Evolutionary conservation across 2,113 vertebrate species (phyloP).

Genomic region (Chionis minor): DNA sequence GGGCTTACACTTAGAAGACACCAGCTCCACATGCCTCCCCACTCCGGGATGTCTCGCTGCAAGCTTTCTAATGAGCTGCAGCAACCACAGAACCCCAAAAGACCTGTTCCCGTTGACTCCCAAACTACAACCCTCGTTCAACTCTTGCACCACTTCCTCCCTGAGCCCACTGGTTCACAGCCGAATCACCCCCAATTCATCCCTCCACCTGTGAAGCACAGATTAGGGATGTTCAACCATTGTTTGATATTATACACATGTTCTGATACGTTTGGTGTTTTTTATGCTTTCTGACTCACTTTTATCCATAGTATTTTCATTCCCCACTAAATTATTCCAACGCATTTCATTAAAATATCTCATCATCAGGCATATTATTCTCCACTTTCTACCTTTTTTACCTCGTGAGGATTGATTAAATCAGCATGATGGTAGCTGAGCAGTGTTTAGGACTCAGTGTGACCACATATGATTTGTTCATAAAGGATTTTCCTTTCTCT

Average conservation of each 20-base stretch:
- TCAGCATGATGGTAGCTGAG: constrained; percentile 74
- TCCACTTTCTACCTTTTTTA: constrained; percentile 70
- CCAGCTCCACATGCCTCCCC: rapidly evolving
- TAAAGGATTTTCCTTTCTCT: constrained; percentile 58
- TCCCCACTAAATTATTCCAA: constrained; percentile 62
- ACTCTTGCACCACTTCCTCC: background rate
- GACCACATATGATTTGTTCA: constrained; percentile 70
- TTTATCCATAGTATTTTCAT: constrained; percentile 60
- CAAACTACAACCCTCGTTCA: background rate
- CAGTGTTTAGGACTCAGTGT: constrained; percentile 75
- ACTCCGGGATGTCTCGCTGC: background rate
- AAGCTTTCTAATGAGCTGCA: background rate
- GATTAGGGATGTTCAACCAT: background rate
- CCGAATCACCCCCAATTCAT: background rate
- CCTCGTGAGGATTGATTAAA: constrained; percentile 77
- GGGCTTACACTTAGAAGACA: background rate
- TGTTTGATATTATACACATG: background rate
- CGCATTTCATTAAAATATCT: constrained; percentile 78
- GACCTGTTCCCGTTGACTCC: background rate
- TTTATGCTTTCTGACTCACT: constrained; percentile 44
- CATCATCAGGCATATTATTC: constrained; percentile 69
- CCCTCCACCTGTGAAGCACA: background rate
- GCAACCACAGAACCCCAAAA: background rate
- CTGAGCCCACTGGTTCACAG: background rate
- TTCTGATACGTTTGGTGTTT: background rate